These are phyloP conservation scores for Geococcyx californianus DNA, from an alignment of 2,113 vertebrate genomes.

Conservation along the genomic window DNA sequence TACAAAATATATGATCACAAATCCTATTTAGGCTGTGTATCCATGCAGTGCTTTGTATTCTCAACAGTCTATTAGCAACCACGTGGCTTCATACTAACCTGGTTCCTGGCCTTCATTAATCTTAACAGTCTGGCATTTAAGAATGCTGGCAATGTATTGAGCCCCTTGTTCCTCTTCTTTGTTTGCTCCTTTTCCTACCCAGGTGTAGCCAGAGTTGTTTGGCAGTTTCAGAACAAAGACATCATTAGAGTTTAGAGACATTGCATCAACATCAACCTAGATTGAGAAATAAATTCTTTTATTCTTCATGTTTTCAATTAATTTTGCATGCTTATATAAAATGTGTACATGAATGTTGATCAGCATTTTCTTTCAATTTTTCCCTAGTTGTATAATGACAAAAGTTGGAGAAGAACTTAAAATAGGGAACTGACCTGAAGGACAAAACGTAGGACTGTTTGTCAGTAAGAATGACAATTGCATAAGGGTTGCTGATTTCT, in stretches of 20 bases:
- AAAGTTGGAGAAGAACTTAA: neutral
- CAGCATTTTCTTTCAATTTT: neutral
- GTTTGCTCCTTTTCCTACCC: conserved; percentile 87
- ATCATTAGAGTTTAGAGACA: conserved; percentile 90
- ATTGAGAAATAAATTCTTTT: neutral
- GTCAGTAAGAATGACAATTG: neutral
- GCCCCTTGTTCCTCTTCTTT: conserved; percentile 84
- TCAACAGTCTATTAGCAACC: neutral
- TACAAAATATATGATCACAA: neutral
- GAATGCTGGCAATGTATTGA: conserved; percentile 74
- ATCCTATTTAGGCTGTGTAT: neutral
- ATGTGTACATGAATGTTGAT: neutral
- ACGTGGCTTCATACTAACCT: conserved; percentile 62
- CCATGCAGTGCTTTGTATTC: neutral
- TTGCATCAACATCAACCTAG: conserved; percentile 81
- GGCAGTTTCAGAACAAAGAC: conserved; percentile 86
- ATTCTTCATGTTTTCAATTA: neutral
- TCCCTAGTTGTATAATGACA: neutral
- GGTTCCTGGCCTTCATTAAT: conserved; percentile 85
- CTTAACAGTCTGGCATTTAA: conserved; percentile 72
- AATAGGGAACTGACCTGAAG: neutral
- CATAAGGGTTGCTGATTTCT: neutral
- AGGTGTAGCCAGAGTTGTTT: conserved; percentile 77
- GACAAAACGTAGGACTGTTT: neutral
- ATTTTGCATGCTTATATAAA: neutral